Evolutionary conservation across 2,113 vertebrate genomes (phyloP).

Genomic region (Ranitomeya imitator): DNA sequence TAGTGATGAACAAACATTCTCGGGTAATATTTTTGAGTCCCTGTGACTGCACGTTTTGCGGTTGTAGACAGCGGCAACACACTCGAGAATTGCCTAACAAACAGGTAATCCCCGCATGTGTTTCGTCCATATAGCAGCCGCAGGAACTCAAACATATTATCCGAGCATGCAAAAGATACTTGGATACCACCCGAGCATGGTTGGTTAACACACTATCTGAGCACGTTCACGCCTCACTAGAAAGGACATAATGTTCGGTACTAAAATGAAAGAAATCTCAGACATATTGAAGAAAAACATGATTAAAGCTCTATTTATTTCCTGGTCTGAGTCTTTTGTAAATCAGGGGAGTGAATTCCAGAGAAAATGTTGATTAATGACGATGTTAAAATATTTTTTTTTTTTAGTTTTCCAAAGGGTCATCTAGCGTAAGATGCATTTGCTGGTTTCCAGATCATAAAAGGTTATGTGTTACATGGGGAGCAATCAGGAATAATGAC

Average conservation of each 20-base stretch:
- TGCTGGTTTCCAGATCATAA: not conserved
- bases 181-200: too few species aligned
- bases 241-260: not conserved
- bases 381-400: not conserved
- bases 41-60: too few species aligned
- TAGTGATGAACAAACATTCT: not conserved
- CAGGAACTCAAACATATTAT: too few species aligned
- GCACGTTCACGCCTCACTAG: too few species aligned
- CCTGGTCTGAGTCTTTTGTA: not conserved
- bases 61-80: too few species aligned
- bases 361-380: not conserved
- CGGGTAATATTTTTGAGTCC: too few species aligned
- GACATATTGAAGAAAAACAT: not conserved
- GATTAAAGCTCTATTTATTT: not conserved
- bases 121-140: too few species aligned
- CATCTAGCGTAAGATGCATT: not conserved
- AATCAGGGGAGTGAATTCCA: not conserved
- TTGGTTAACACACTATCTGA: too few species aligned
- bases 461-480: not conserved
- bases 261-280: not conserved
- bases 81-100: too few species aligned
- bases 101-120: too few species aligned
- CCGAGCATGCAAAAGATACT: too few species aligned
- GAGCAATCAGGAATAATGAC: slow-evolving; percentile 13
- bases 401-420: not conserved